Percentiles rank a stretch among this genome's conserved stretches.
Conservation (phyloP, 2,797 vertebrate species). For the Molossus molossus region DNA sequence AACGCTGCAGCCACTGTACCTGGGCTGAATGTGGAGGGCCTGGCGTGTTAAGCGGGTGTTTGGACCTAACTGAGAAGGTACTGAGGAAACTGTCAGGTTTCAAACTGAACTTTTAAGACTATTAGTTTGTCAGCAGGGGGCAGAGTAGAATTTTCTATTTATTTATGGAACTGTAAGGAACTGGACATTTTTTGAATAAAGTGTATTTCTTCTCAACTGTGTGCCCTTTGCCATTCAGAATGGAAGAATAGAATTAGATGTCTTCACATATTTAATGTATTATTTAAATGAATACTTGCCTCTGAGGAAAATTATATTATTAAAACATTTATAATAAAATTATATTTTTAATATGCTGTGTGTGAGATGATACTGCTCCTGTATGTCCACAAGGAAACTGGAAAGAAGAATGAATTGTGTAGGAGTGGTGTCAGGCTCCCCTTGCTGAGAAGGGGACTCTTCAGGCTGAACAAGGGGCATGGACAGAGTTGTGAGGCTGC, state of each 20-base stretch:
- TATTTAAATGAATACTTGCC: conserved; percentile 41
- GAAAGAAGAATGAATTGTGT: too few species aligned
- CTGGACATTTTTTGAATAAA: background rate
- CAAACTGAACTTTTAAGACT: conserved; percentile 61
- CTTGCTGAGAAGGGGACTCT: background rate
- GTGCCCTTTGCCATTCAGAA: background rate
- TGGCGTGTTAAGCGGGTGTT: background rate
- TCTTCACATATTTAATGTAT: background rate
- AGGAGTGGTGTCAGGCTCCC: too few species aligned
- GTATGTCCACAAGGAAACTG: background rate
- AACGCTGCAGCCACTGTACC: too few species aligned
- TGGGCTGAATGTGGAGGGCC: background rate
- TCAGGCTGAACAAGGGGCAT: background rate
- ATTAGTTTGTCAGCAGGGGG: conserved; percentile 81
- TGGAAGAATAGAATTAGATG: background rate
- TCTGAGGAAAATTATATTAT: conserved; percentile 31
- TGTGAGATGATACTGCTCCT: background rate
- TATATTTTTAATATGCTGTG: background rate
- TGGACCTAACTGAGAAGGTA: background rate
- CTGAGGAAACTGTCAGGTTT: background rate
- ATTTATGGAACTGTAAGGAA: conserved; percentile 61
- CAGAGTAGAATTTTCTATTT: conserved; percentile 81
- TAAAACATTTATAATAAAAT: conserved; percentile 3
- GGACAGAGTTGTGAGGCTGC: background rate
- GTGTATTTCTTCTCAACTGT: background rate